Percentiles rank a stretch among this genome's conserved stretches.
These are phyloP conservation scores for Pandion haliaetus DNA, from an alignment of 2,113 vertebrate genomes.

Conservation along the genomic window DNA sequence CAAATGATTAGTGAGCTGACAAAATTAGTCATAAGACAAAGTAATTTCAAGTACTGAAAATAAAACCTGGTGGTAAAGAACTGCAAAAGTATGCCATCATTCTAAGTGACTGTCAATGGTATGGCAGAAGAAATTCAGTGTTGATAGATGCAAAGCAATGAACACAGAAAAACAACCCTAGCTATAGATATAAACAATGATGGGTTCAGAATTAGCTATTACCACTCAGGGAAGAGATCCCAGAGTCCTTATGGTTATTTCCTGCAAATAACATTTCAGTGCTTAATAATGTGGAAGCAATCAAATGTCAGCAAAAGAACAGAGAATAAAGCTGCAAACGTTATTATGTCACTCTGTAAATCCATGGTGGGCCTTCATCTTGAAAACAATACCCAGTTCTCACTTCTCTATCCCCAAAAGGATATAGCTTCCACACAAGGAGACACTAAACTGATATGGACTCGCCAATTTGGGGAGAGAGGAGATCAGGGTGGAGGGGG, in stretches of 20 bases:
- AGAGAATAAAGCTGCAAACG: neutral
- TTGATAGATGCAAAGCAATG: neutral
- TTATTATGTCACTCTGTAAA: neutral
- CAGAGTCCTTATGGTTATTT: neutral
- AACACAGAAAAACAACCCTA: neutral
- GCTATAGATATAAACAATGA: neutral
- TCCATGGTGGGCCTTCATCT: neutral
- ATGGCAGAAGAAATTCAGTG: neutral
- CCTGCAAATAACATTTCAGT: neutral
- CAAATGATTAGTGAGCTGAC: neutral
- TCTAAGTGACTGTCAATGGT: neutral
- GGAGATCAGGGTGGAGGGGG: neutral
- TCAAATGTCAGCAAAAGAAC: neutral
- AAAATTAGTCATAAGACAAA: neutral
- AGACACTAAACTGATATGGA: neutral
- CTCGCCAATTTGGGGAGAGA: rapidly evolving
- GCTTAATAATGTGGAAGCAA: neutral
- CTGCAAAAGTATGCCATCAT: neutral
- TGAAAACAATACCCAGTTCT: neutral
- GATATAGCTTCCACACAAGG: neutral
- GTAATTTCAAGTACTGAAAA: neutral
- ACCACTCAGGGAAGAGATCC: neutral
- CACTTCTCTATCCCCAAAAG: neutral
- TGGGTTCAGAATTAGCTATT: neutral
- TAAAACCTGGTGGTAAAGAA: neutral